A percentile compares a stretch with the other conserved stretches of the same genome.
Conservation (phyloP, 2,888 invertebrate species). For the Heliconius ethilla region DNA sequence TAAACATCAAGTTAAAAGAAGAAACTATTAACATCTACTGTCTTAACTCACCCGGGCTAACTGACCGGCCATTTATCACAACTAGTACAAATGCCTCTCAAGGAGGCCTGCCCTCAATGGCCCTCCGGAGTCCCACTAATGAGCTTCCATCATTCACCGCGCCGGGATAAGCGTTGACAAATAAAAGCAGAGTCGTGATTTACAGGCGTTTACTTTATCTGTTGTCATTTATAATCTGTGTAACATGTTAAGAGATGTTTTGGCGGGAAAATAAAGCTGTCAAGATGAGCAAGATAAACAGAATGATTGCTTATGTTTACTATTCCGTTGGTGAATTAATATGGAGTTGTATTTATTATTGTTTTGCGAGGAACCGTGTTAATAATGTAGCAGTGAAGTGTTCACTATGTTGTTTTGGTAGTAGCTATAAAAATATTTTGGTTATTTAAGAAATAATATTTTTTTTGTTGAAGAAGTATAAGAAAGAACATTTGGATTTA, state of each 20-base stretch:
- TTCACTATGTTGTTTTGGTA: background rate
- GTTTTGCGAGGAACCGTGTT: background rate
- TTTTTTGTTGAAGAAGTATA: background rate
- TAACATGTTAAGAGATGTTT: constrained; percentile 28
- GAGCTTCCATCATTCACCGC: constrained; percentile 67
- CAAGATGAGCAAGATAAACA: constrained; percentile 21
- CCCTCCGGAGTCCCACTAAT: constrained; percentile 66
- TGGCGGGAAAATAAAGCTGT: constrained; percentile 32
- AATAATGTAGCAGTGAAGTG: background rate
- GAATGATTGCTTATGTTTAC: constrained; percentile 24
- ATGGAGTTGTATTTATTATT: constrained; percentile 1
- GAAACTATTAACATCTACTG: constrained; percentile 11
- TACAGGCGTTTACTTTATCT: constrained; percentile 50
- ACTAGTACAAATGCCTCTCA: constrained; percentile 66
- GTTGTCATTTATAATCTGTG: constrained; percentile 35
- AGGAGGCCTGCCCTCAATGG: constrained; percentile 69
- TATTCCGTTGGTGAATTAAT: constrained; percentile 8
- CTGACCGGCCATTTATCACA: constrained; percentile 61
- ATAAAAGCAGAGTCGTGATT: constrained; percentile 71
- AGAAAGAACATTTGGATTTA: too few relatives aligned
- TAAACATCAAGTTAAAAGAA: background rate
- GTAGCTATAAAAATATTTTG: too few relatives aligned
- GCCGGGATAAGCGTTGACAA: constrained; percentile 74
- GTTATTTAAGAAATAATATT: background rate
- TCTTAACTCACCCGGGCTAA: constrained; percentile 34